Evolutionary conservation across 37 sponge, comb jelly and placozoan genomes (phyloP), one percentile per base, ranked within the genome.

Genomic region (Spongia lamella): DNA sequence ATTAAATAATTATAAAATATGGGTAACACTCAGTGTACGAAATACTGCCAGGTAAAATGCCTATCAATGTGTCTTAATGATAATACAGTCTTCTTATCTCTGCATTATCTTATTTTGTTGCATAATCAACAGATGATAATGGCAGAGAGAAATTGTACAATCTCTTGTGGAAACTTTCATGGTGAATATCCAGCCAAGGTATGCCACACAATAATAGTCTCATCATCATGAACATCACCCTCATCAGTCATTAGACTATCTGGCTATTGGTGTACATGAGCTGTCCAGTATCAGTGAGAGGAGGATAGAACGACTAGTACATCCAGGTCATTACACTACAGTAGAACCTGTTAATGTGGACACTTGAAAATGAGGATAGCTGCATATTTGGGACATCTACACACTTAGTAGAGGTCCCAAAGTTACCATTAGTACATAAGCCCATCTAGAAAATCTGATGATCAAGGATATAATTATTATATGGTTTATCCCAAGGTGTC

Each of bases 111-210:
- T 17, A n/a, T 13, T 29, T 35, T 24, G 13, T 13, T 14, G 22
- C 39, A 43, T 19, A 19, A 17, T 29, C 56, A 51, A 19, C 78
- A 93, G 93, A 83, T 88, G 68, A 90, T 95, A 30, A 47, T 95
- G 24, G 65, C 83, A 17, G 73, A 82, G 7, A 55, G 83, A 37
- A 60, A 66, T 32, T 87, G 83, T 64, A 77, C 86, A 49, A 81
- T 97, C 17, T 90, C 90, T 29, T 92, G 92, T 56, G 98, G 98
- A 3, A 94, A 97, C 68, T 97, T 97, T 83, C 98, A 97, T 64
- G 98, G 98, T 31, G 95, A 97, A 56, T 97, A 97, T 70, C 98
- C 98, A 25, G 98, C 98, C 22, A 97, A 97, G 86, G 93, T 92
- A 21, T 51, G 66, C 0, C 11, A 70, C 47, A 34, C 30, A 27